Base-by-base conservation (phyloP, 2,113 vertebrate genomes). In the Ictidomys tridecemlineatus region DNA sequence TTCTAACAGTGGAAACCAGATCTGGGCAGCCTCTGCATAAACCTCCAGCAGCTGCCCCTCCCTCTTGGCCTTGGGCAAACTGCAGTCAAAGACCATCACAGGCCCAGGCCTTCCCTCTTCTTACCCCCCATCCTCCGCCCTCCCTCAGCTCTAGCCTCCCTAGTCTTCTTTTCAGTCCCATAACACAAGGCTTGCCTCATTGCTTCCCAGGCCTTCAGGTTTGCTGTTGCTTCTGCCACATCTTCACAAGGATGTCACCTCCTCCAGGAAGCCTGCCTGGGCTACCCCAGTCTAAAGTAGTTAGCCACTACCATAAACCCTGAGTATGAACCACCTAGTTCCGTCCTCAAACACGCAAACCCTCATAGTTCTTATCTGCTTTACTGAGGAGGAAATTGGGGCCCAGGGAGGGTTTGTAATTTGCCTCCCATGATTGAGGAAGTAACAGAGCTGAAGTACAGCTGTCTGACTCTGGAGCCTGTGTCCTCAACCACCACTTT, bases 81-180 rank as follows among this genome's bases (percentile, higher is more conserved):
- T 58, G 65, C 70, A 13, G 0, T 34, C 28, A 10, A 51, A 88
- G 83, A 53, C 34, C 42, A 1, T 63, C 17, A n/a, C 37, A 24
- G 34, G 48, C 53, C 58, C 37, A 61, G 24, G 24, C 28, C 51
- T 65, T 32, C 3, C 53, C 11, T 26, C 13, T 0, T 34, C 14
- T n/a, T 28, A 39, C 18, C 65, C 32, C 8, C n/a, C 26, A 7
- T 37, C 39, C 70, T 82, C 5, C 10, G n/a, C 45, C 74, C 24
- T 63, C 0, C 0, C 13, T 56, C 83, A 7, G 0, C n/a, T 37
- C 5, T 22, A 14, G 45, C 13, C 58, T 56, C 39, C 5, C 32
- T 18, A 11, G 2, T 2, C 5, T 42, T 34, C 45, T 65, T 37
- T 85, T 56, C 73, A 22, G 32, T 39, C 37, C n/a, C 32, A 22